Evolutionary conservation across 2,888 invertebrate species (phyloP), one percentile per base, ranked within the genome.

Genomic region (Troglohyphantes excavatus): DNA sequence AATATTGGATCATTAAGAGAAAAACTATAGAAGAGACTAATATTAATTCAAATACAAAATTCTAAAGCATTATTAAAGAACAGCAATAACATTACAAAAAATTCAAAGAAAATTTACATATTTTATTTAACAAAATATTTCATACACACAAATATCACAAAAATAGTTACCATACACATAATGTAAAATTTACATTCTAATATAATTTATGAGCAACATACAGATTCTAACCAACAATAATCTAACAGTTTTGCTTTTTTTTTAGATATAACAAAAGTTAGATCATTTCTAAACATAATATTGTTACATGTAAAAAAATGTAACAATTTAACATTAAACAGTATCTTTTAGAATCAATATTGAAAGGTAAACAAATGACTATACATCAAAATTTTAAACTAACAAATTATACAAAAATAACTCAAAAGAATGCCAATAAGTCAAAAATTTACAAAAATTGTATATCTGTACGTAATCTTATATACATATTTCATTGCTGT

Each of bases 81-180:
- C n/a, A n/a, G n/a, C n/a, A n/a, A n/a, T n/a, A n/a, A n/a, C n/a
- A n/a, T n/a, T n/a, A n/a, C n/a, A n/a, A n/a, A n/a, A 63, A 46
- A 63, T 1, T 2, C 26, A 11, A 75, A 67, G 21, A 29, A 53
- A 63, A 59, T 79, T 78, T 81, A 79, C 79, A 81, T 33, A 39
- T 73, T 85, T 85, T 85, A 70, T 87, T 87, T 87, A 87, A 87
- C 81, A 87, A 87, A 87, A 87, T 87, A 87, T 81, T 65, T 53
- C 79, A 39, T 53, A 53, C 53, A 53, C 53, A 87, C 87, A 87
- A 26, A 70, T 87, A 81, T 87, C 87, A 87, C 87, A 87, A 87
- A 82, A 81, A 87, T 87, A 87, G 61, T 43, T 67, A 79, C 78
- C 78, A 78, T 61, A 86, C 73, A 87, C 21, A 27, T 79, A 87